Evolutionary conservation across 2,797 vertebrate genomes (phyloP), one percentile per base, ranked within the genome.

Genomic region (Melanotaenia maccullochi): DNA sequence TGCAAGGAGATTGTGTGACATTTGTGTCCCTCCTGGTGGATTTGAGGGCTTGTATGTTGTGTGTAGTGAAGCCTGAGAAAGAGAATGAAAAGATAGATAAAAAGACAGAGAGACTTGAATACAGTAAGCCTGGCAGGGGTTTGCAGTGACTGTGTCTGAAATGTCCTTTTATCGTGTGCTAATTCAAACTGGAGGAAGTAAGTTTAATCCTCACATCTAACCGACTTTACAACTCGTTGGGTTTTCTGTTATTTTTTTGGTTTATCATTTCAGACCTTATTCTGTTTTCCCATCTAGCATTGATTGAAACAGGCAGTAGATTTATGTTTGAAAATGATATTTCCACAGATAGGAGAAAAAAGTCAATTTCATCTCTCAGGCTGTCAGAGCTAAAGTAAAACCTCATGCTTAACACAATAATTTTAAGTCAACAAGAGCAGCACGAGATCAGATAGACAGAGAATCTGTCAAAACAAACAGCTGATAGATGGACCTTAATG

Each of bases 341-440:
- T 78, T 71, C 35, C 11, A 30, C 32, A 32, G 61, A 68, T 55
- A 11, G 44, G 8, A 5, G 24, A 57, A 57, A 65, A 62, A 44
- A 16, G 68, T 68, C 65, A 56, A 70, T 75, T 81, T 73, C 64
- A 78, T 81, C 68, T 73, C 51, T 86, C 76, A 81, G 40, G 69
- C 30, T 78, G 64, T 83, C 69, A 71, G 59, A 18, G 68, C 49
- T 70, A 67, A 84, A 76, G 71, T 13, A 13, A 82, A 84, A 78
- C 84, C 85, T 86, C 79, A 22, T 85, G 70, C 82, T 75, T 83
- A 78, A 82, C 68, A 56, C 66, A 89, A 73, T 84, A 35, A 76
- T 79, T 89, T 83, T 54, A 69, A 65, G 72, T 83, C 70, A 86
- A 87, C 76, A 85, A 76, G 66, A 78, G 44, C 83, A 84, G 81